These are phyloP conservation scores for Ceuthmochares aereus DNA, from an alignment of 2,113 vertebrate genomes.

Conservation along the genomic window DNA sequence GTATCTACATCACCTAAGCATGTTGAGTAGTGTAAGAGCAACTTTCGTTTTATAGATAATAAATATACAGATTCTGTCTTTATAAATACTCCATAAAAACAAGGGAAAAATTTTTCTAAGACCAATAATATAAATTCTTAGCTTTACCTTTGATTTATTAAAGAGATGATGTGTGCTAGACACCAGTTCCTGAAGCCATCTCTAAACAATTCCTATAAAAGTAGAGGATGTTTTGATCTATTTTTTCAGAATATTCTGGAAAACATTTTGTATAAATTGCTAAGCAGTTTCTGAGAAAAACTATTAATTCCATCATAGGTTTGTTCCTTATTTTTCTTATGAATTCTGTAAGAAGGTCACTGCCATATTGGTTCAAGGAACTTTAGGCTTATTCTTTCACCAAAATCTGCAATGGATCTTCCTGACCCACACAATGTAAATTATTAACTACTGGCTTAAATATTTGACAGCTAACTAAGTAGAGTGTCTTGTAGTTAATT, in stretches of 20 bases:
- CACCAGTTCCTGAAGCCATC: neutral
- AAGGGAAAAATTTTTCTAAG: neutral
- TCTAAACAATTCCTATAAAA: neutral
- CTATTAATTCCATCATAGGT: neutral
- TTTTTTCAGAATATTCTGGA: neutral
- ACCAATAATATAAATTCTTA: neutral
- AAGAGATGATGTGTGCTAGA: neutral
- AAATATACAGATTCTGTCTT: neutral
- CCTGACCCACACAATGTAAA: neutral
- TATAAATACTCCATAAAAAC: neutral
- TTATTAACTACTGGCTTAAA: neutral
- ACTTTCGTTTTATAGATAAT: neutral
- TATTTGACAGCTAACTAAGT: neutral
- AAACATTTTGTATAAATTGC: neutral
- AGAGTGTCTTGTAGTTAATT: neutral
- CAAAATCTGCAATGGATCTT: neutral
- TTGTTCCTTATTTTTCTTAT: neutral
- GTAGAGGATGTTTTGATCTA: neutral
- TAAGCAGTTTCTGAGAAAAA: neutral
- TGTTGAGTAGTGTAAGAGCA: neutral
- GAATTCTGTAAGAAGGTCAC: neutral
- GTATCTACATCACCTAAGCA: neutral
- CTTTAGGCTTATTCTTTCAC: neutral
- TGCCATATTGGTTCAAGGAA: neutral
- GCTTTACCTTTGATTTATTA: neutral